A percentile compares a stretch with the other conserved stretches of the same genome.
Evolutionary conservation across 2,888 invertebrate genomes (phyloP).

Genomic region (Euplagia quadripunctaria): DNA sequence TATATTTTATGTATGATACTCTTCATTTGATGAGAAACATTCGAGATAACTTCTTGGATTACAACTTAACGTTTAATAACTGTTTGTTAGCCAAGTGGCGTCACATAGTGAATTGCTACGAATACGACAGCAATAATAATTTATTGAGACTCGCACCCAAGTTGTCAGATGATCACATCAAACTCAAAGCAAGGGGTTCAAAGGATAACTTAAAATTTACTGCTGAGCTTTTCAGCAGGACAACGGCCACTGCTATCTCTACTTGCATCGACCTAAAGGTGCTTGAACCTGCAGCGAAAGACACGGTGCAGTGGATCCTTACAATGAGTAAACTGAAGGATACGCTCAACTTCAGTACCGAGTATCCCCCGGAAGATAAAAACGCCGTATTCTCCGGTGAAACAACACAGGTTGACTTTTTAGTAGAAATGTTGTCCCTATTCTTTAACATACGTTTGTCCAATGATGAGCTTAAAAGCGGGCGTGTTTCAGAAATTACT

Average conservation of each 20-base stretch:
- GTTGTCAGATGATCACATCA: conserved; percentile 38
- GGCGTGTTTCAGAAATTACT: neutral
- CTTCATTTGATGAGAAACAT: conserved; percentile 36
- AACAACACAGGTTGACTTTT: conserved; percentile 21
- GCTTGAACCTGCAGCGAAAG: conserved; percentile 30
- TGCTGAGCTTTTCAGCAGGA: conserved; percentile 38
- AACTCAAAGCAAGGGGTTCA: conserved; percentile 14
- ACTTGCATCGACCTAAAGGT: conserved; percentile 34
- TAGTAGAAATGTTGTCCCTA: conserved; percentile 18
- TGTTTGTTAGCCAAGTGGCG: conserved; percentile 33
- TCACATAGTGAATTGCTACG: conserved; percentile 39
- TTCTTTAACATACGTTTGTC: conserved; percentile 26
- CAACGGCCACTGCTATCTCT: conserved; percentile 45
- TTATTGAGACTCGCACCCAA: conserved; percentile 37
- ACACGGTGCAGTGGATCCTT: conserved; percentile 42
- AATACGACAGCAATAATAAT: conserved; percentile 30
- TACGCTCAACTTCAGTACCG: conserved; percentile 31
- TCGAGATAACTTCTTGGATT: conserved; percentile 24
- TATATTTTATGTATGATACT: conserved; percentile 48
- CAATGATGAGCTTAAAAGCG: neutral
- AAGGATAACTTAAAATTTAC: conserved; percentile 28
- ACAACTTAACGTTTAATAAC: conserved; percentile 18
- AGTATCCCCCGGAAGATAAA: neutral
- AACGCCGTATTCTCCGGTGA: conserved; percentile 15
- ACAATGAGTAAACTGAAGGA: conserved; percentile 37